Evolutionary conservation across 2,113 vertebrate species (phyloP), one percentile per base, ranked within the genome.

Genomic region (Pithys albifrons): DNA sequence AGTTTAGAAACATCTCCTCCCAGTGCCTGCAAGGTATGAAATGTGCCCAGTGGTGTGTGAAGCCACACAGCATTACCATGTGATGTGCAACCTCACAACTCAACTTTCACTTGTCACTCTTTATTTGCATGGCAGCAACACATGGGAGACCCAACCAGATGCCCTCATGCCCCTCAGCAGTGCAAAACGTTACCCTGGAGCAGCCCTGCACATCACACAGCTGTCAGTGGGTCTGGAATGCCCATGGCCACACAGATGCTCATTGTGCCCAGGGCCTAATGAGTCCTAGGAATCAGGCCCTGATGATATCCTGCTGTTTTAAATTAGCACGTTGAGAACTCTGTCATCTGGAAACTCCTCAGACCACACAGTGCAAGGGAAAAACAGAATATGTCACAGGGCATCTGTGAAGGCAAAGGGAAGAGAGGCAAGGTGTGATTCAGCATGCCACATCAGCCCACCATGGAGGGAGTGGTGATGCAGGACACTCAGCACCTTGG

Each of bases 121-220:
- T 52, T 27, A 48, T 55, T 24, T 59, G 17, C 19, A 2, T 4
- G 25, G 66, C 39, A 69, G 39, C 23, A 49, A 13, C 57, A 64
- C 1, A 0, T 29, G 41, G 39, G 31, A 73, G 9, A 70, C 35
- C 9, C 1, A 3, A 9, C 6, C 52, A n/a, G 39, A 29, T 22
- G 25, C 27, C 27, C 28, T 79, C 35, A 25, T 10, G 23, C 7
- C 25, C 4, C 43, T 41, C 2, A 2, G 45, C 2, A 19, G 43
- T 23, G 55, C 1, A 2, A 46, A 48, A 69, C 10, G 43, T 35
- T 58, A 43, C 23, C 20, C 29, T 6, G 39, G 46, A 39, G 18
- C 29, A 77, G 29, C 15, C n/a, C 25, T 19, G 11, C 0, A 0
- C 1, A 2, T 35, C 20, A 20, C 1, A 0, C 19, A 71, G 46